Percentiles rank a stretch among this genome's conserved stretches.
These are phyloP conservation scores for Hippolais icterina DNA, from an alignment of 2,113 vertebrate genomes.

Conservation along the genomic window DNA sequence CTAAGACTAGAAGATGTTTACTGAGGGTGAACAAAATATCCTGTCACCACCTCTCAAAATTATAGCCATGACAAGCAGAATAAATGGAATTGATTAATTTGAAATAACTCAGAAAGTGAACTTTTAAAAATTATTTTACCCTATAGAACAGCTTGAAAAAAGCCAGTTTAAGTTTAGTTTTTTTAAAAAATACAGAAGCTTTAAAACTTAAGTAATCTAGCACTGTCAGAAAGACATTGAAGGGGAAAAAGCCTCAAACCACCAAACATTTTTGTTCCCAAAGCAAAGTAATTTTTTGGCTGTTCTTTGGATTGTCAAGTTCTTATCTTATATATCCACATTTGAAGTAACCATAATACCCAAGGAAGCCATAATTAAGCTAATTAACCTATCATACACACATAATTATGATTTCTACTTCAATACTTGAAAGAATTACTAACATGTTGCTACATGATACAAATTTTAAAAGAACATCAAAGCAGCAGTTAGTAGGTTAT, in stretches of 20 bases:
- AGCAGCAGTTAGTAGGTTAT: constrained; percentile 2
- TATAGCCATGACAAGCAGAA: neutral
- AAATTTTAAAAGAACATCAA: constrained; percentile 3
- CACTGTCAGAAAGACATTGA: neutral
- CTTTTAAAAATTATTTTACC: neutral
- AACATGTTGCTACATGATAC: neutral
- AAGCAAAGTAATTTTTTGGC: neutral
- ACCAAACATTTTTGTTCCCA: neutral
- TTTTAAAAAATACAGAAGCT: neutral
- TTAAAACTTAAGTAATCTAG: neutral
- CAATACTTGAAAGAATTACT: neutral
- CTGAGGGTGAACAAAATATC: neutral
- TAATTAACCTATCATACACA: constrained; percentile 39
- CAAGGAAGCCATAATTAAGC: constrained; percentile 18
- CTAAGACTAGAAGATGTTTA: neutral
- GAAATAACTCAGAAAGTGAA: neutral
- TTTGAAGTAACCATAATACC: neutral
- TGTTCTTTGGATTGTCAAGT: neutral
- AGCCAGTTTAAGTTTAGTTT: neutral
- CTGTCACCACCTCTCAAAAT: neutral
- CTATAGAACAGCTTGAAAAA: neutral
- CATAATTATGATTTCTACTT: constrained; percentile 15
- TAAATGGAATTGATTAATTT: neutral
- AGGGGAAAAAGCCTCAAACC: neutral
- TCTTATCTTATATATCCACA: neutral